Conservation (phyloP, 2,113 vertebrate species). For the Bucco capensis region DNA sequence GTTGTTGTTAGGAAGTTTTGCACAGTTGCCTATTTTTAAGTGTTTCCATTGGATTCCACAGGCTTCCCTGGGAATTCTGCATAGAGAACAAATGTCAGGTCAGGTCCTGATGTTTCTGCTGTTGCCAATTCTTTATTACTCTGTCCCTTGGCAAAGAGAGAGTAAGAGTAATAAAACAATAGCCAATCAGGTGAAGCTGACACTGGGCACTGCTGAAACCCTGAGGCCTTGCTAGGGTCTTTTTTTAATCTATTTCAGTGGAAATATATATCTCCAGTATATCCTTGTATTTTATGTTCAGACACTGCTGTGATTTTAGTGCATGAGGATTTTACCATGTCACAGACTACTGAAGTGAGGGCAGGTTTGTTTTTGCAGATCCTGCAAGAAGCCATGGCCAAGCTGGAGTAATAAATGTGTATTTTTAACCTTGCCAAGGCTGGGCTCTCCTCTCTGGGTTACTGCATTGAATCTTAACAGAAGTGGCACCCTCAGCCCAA, state of each 20-base stretch:
- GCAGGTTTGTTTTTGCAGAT: not conserved
- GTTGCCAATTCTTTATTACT: not conserved
- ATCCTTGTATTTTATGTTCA: slow-evolving; percentile 31
- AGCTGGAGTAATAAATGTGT: slow-evolving; percentile 58
- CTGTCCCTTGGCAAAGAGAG: slow-evolving; percentile 2
- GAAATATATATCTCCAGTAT: slow-evolving; percentile 16
- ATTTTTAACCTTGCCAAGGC: slow-evolving; percentile 17
- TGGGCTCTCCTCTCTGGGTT: not conserved
- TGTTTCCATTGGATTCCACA: not conserved
- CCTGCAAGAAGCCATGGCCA: not conserved
- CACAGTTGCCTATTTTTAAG: not conserved
- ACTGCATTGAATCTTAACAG: fast-evolving
- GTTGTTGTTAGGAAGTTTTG: not conserved
- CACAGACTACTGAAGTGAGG: not conserved
- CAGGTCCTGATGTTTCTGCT: not conserved
- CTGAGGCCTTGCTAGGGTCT: not conserved
- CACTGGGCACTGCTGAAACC: not conserved
- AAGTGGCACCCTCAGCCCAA: no score
- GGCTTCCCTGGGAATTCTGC: slow-evolving; percentile 4
- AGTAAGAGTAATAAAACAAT: not conserved
- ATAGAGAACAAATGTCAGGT: not conserved
- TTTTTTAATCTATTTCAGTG: not conserved
- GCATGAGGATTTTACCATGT: slow-evolving; percentile 23
- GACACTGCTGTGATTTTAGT: slow-evolving; percentile 30
- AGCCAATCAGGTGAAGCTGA: no score